Percentiles rank a stretch among this genome's conserved stretches.
phyloP scores from a whole-genome alignment of 2,113 vertebrate genomes.

The Seriola rivoliana region DNA sequence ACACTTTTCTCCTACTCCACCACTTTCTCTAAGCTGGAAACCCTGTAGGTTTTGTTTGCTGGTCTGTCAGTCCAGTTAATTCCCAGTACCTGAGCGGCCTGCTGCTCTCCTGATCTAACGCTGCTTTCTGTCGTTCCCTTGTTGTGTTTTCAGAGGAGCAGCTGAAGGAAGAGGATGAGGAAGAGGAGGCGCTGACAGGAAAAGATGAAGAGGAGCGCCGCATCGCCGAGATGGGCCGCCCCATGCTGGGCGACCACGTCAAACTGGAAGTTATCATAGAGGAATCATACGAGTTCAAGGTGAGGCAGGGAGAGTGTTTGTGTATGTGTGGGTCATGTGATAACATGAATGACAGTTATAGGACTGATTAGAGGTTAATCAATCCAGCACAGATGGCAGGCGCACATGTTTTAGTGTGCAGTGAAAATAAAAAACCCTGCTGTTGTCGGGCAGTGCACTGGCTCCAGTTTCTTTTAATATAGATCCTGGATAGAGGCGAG shows the following conservation, averaged over 20 bases:
- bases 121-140: constrained; percentile 30
- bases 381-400: not conserved
- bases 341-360: too few relatives aligned
- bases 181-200: constrained; percentile 88
- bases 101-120: constrained; percentile 4
- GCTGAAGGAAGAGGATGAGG: constrained; percentile 85
- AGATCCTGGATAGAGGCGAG: not conserved
- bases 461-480: not conserved
- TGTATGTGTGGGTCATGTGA: not conserved
- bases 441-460: not conserved
- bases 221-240: constrained; percentile 96
- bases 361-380: not conserved
- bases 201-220: constrained; percentile 95
- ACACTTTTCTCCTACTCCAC: not conserved
- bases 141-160: constrained; percentile 83
- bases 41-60: not conserved
- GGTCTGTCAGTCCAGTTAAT: not conserved
- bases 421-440: too few relatives aligned
- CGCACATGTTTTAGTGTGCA: too few relatives aligned
- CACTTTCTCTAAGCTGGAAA: not conserved
- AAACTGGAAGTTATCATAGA: constrained; percentile 98
- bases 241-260: constrained; percentile 94
- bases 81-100: not conserved
- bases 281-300: constrained; percentile 99
- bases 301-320: constrained; percentile 51